These are phyloP conservation scores for Drosophila neotestacea DNA, from an alignment of 2,888 invertebrate species.

Conservation along the genomic window DNA sequence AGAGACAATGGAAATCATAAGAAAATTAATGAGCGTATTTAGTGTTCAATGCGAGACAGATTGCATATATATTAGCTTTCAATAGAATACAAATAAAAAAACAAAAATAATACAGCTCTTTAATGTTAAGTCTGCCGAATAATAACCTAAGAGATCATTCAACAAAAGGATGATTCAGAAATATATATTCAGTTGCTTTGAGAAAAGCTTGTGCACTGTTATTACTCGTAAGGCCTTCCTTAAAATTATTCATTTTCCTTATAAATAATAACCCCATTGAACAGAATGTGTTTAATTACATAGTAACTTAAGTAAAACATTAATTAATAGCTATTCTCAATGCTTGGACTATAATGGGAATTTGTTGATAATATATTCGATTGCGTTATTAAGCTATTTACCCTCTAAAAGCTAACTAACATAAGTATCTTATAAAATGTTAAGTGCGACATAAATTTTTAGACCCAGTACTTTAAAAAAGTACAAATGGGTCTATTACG, in stretches of 20 bases:
- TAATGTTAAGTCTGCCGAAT: not conserved
- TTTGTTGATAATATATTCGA: not conserved
- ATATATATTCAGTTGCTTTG: no score
- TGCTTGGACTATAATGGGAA: not conserved
- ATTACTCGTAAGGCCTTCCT: no score
- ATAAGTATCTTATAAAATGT: not conserved
- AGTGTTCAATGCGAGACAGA: slow-evolving; percentile 46
- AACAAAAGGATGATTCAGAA: no score
- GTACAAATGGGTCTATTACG: no score
- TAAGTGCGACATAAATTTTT: not conserved
- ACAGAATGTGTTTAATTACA: not conserved
- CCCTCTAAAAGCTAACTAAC: not conserved
- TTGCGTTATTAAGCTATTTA: not conserved
- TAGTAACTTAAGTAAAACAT: not conserved
- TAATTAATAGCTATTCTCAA: not conserved
- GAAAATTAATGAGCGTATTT: slow-evolving; percentile 48
- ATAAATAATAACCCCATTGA: no score
- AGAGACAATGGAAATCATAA: slow-evolving; percentile 40
- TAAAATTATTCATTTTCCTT: no score
- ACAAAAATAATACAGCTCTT: not conserved
- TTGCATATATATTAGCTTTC: slow-evolving; percentile 27
- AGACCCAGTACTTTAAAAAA: no score
- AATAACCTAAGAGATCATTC: not conserved
- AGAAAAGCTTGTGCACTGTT: no score
- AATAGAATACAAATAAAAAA: slow-evolving; percentile 1